Percentiles rank a stretch among this genome's conserved stretches.
Conservation (phyloP, 1,140 invertebrate species). For the Latrodectus geometricus region DNA sequence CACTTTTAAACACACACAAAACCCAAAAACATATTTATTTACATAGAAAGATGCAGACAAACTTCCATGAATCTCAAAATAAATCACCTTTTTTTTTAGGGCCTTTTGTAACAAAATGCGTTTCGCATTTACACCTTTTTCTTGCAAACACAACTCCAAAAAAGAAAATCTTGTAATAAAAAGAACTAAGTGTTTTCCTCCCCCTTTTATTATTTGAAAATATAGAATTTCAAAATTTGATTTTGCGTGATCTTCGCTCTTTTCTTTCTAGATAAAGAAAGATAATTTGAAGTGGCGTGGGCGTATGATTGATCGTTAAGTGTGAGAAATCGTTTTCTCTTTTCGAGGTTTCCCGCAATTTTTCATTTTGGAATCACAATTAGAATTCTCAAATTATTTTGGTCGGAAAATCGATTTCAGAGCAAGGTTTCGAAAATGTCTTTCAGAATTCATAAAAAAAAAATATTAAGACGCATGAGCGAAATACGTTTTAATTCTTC, state of each 20-base stretch:
- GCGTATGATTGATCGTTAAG: constrained; percentile 24
- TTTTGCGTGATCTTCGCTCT: background rate
- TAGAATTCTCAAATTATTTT: background rate
- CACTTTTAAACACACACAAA: background rate
- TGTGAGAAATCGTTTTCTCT: background rate
- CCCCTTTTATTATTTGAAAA: background rate
- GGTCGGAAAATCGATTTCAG: background rate
- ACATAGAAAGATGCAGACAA: background rate
- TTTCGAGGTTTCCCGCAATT: background rate
- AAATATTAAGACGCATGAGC: no score
- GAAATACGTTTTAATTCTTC: no score
- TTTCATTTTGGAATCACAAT: background rate
- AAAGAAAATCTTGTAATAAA: background rate
- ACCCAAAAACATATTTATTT: background rate
- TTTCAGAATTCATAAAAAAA: no score
- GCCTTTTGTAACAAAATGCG: no score
- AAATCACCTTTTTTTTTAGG: constrained; percentile 10
- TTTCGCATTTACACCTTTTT: background rate
- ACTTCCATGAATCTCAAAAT: background rate
- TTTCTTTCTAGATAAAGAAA: background rate
- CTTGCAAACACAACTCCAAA: background rate
- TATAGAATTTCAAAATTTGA: constrained; percentile 1
- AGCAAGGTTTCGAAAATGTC: background rate
- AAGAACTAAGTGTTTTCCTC: background rate
- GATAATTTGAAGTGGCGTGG: background rate